Evolutionary conservation across 2,888 invertebrate genomes (phyloP).

Genomic region (Pseudococcus viburni): DNA sequence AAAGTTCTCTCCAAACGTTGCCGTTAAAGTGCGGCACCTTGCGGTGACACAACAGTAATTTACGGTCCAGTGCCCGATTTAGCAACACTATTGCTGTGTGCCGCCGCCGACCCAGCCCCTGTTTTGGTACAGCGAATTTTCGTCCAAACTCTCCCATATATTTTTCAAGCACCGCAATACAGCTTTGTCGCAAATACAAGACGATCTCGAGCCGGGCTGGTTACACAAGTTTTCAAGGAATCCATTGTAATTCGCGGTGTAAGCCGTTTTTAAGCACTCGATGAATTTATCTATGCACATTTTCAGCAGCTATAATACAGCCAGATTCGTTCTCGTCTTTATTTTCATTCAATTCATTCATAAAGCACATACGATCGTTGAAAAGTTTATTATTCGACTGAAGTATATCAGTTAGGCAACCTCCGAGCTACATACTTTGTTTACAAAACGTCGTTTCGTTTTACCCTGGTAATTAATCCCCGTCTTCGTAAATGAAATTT

Average conservation of each 20-base stretch:
- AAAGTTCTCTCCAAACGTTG: conserved; percentile 36
- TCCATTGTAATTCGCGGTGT: neutral
- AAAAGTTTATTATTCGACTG: neutral
- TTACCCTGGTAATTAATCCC: conserved; percentile 26
- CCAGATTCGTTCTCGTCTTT: neutral
- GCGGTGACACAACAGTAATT: conserved; percentile 62
- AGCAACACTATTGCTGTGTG: conserved; percentile 34
- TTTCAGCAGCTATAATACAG: neutral
- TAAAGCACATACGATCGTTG: neutral
- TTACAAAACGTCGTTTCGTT: conserved; percentile 22
- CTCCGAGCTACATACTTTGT: neutral
- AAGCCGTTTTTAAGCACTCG: neutral
- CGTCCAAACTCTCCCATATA: conserved; percentile 2
- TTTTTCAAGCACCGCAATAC: conserved; percentile 33
- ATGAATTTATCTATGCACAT: neutral
- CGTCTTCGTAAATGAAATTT: conserved; percentile 40
- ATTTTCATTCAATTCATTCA: neutral
- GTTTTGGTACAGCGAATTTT: conserved; percentile 32
- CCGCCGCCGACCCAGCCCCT: neutral
- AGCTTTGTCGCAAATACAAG: conserved; percentile 26
- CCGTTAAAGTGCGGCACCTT: conserved; percentile 61
- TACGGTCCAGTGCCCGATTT: conserved; percentile 60
- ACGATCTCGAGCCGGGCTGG: neutral
- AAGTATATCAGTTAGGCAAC: neutral
- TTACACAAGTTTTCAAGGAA: neutral